A percentile compares a stretch with the other conserved stretches of the same genome.
Conservation (phyloP, 1,140 invertebrate genomes). For the Lordiphosa collinella region DNA sequence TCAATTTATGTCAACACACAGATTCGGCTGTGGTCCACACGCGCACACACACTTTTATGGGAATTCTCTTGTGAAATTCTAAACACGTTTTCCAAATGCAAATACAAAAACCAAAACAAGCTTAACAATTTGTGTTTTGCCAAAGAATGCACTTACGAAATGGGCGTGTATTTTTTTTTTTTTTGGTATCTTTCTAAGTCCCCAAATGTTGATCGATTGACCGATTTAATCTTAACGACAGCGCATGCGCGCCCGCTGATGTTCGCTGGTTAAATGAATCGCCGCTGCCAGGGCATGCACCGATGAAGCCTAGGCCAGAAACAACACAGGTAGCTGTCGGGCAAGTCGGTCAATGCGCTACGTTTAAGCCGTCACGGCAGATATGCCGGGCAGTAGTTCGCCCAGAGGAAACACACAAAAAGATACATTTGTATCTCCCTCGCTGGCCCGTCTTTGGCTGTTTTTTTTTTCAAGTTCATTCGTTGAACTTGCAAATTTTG, state of each 20-base stretch:
- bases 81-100: conserved; percentile 53
- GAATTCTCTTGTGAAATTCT: conserved; percentile 52
- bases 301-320: conserved; percentile 50
- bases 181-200: not conserved
- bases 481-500: conserved; percentile 64
- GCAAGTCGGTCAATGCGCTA: conserved; percentile 45
- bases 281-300: conserved; percentile 40
- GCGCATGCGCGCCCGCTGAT: conserved; percentile 67
- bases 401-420: conserved; percentile 9
- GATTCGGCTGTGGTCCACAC: conserved; percentile 16
- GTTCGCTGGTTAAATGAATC: conserved; percentile 58
- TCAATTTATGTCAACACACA: not conserved
- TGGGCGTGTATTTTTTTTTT: conserved; percentile 11
- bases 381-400: not conserved
- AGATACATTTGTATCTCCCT: conserved; percentile 6
- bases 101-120: not conserved
- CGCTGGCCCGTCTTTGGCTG: conserved; percentile 12
- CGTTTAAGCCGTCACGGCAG: conserved; percentile 47
- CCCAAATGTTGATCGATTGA: conserved; percentile 18
- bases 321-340: conserved; percentile 54
- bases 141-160: conserved; percentile 63
- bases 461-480: conserved; percentile 61
- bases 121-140: not conserved
- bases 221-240: conserved; percentile 4
- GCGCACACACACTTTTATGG: conserved; percentile 4